phyloP scores from a whole-genome alignment of 2,797 vertebrate genomes.

The Coluber constrictor region DNA sequence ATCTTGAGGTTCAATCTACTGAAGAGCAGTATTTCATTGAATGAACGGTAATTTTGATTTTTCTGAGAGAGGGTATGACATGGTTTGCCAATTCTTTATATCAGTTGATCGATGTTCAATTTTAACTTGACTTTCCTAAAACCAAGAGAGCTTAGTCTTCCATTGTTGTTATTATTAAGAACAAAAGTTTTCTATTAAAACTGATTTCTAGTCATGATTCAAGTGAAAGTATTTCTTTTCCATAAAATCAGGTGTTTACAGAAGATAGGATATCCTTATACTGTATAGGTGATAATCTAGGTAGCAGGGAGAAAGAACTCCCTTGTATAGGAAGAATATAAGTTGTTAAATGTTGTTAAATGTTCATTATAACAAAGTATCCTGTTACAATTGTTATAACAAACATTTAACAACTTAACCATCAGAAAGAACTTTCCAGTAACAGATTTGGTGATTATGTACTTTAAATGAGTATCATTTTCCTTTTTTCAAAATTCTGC shows the following conservation, averaged over 20 bases:
- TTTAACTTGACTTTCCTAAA: not conserved
- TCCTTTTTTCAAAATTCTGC: too few relatives aligned
- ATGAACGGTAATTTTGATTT: not conserved
- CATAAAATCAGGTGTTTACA: not conserved
- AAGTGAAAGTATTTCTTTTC: not conserved
- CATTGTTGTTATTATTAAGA: not conserved
- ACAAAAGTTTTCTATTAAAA: not conserved
- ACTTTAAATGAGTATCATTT: not conserved
- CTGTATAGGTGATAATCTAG: not conserved
- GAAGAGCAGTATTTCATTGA: constrained; percentile 1
- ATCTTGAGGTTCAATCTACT: constrained; percentile 69
- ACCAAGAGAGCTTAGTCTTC: not conserved
- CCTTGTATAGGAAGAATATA: not conserved
- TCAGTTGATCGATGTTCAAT: not conserved
- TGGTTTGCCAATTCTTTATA: not conserved
- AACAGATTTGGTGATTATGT: not conserved
- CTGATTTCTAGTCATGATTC: not conserved
- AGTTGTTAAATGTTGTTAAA: not conserved
- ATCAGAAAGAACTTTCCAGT: not conserved
- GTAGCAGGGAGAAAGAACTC: not conserved
- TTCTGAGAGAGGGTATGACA: not conserved
- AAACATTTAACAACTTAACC: too few relatives aligned
- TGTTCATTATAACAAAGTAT: not conserved
- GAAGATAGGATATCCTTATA: too few relatives aligned
- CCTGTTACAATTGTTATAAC: not conserved